phyloP scores from a whole-genome alignment of 2,797 vertebrate genomes.

The Podargus strigoides region DNA sequence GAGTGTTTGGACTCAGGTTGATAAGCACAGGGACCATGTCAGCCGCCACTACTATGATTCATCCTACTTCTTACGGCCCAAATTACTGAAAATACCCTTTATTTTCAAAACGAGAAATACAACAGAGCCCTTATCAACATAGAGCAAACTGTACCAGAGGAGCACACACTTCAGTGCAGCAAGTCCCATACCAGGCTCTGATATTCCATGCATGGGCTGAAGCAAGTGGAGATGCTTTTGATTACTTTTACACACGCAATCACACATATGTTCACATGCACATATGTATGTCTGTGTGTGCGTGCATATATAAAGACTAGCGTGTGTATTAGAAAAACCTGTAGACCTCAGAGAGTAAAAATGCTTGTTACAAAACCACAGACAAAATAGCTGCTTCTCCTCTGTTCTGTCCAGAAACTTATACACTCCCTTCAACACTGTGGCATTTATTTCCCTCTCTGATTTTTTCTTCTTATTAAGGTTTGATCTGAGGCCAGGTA shows the following conservation, averaged over 20 bases:
- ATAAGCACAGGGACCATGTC: not conserved
- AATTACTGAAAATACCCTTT: not conserved
- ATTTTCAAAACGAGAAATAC: not conserved
- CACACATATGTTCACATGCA: rapidly evolving
- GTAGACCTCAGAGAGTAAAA: not conserved
- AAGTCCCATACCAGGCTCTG: not conserved
- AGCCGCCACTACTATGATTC: not conserved
- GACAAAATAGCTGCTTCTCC: not conserved
- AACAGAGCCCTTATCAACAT: not conserved
- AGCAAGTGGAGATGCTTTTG: not conserved
- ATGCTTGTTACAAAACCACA: not conserved
- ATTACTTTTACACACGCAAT: not conserved
- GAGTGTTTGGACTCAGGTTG: not conserved
- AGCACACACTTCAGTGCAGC: not conserved
- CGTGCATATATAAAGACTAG: not conserved
- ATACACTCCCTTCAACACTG: not conserved
- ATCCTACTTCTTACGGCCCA: not conserved
- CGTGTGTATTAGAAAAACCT: not conserved
- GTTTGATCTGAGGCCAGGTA: slow-evolving; percentile 61
- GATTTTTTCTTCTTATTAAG: slow-evolving; percentile 9
- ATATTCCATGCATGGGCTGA: not conserved
- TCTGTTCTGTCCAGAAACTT: not conserved
- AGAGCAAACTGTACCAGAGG: not conserved
- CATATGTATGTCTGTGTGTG: rapidly evolving
- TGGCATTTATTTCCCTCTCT: not conserved